Evolutionary conservation across 2,113 vertebrate species (phyloP).

Genomic region (Antechinus stuartii): DNA sequence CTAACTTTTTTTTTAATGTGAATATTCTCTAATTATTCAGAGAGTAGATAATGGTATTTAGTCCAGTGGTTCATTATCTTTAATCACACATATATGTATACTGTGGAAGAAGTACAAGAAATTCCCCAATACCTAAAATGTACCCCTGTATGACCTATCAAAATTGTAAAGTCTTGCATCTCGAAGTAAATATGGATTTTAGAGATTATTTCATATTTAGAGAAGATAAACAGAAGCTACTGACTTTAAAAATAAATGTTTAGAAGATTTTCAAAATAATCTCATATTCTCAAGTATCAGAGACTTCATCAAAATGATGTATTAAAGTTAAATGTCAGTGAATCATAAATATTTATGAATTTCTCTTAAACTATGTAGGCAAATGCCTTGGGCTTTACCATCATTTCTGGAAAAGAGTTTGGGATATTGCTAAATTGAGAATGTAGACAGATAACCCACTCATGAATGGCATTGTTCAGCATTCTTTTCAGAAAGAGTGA

Average conservation of each 20-base stretch:
- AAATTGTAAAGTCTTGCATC: background rate
- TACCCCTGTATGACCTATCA: background rate
- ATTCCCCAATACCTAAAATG: constrained; percentile 17
- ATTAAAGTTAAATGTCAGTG: constrained; percentile 32
- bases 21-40: background rate
- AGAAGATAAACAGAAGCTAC: background rate
- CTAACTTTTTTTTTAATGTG: background rate
- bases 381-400: constrained; percentile 46
- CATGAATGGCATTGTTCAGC: constrained; percentile 36
- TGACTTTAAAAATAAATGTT: constrained; percentile 31
- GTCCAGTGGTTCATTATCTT: background rate
- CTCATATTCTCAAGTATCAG: constrained; percentile 31
- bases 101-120: background rate
- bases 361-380: constrained; percentile 49
- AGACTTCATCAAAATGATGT: constrained; percentile 52
- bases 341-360: constrained; percentile 52
- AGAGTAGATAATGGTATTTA: background rate
- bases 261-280: constrained; percentile 51
- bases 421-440: constrained; percentile 31
- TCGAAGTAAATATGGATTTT: constrained; percentile 17
- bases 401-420: background rate
- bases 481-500: constrained; percentile 60
- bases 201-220: constrained; percentile 39
- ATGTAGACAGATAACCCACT: constrained; percentile 19
- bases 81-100: background rate